Base-by-base conservation (phyloP, 2,113 vertebrate genomes). In the Phodopus roborovskii region DNA sequence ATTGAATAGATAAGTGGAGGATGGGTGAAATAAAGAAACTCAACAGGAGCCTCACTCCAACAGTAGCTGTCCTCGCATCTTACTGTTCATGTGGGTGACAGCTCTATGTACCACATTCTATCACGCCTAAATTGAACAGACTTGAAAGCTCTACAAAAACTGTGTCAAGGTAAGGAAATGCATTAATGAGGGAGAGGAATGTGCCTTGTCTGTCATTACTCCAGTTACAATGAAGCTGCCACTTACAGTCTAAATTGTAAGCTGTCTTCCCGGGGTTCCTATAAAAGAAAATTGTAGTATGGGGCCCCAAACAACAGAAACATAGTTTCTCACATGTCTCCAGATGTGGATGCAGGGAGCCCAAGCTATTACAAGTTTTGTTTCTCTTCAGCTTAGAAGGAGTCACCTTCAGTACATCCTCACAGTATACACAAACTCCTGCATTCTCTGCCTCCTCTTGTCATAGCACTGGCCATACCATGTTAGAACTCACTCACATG, bases 371-470 rank as follows among this genome's bases (percentile, higher is more conserved):
- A 62, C 7, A 84, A 26, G 28, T 58, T 88, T 42, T 36, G 20
- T 20, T 58, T 82, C 73, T 81, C 73, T 77, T 66, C 45, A 17
- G n/a, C 60, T 60, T 64, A 5, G n/a, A 60, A 75, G 73, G 33
- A 17, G 22, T 13, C 22, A 28, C 22, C 26, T 78, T 58, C 30
- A 0, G 19, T 45, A 22, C 20, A 10, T 62, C 64, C 56, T 95
- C 48, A 50, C 5, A 2, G 45, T 36, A 3, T 48, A 2, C 2
- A 17, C 8, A 24, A 22, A 19, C 19, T 33, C 3, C 9, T 30
- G 7, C 1, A 68, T 3, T 48, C 20, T 62, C 16, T 78, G 39
- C 48, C 39, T 66, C 19, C 60, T 81, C 42, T 82, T 62, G 26
- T 33, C 26, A 60, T 26, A 56, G 75, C 53, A 88, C 36, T 33